Evolutionary conservation across 2,797 vertebrate species (phyloP).

Genomic region (Gephyroberyx darwinii): DNA sequence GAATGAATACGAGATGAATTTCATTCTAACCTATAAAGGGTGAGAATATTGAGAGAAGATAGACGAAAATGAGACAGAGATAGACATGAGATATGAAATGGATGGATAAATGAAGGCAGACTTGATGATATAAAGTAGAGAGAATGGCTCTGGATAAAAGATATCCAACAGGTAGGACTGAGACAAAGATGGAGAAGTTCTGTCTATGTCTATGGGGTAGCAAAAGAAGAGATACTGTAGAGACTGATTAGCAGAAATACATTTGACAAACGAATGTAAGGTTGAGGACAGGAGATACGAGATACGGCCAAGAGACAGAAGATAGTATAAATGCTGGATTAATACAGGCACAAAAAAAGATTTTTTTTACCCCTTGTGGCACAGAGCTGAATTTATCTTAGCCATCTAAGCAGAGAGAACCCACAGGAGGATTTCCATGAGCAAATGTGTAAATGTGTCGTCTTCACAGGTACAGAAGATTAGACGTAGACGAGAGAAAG

Average conservation of each 20-base stretch:
- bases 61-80: neutral
- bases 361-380: constrained; percentile 8
- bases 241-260: neutral
- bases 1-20: too few species aligned
- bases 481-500: constrained; percentile 11
- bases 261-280: neutral
- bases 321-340: constrained; percentile 5
- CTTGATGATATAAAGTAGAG: neutral
- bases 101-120: neutral
- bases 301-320: constrained; percentile 10
- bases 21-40: neutral
- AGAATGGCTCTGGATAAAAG: neutral
- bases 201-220: neutral
- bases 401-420: neutral
- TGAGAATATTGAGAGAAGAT: neutral
- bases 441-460: constrained; percentile 18
- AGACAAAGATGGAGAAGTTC: neutral
- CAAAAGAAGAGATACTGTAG: neutral
- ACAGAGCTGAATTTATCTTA: neutral
- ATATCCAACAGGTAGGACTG: neutral
- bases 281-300: neutral
- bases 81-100: neutral
- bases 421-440: neutral
- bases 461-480: constrained; percentile 6
- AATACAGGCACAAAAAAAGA: too few species aligned